A percentile compares a stretch with the other conserved stretches of the same genome.
Evolutionary conservation across 2,888 invertebrate genomes (phyloP).

Genomic region (Amphipoea lucens): DNA sequence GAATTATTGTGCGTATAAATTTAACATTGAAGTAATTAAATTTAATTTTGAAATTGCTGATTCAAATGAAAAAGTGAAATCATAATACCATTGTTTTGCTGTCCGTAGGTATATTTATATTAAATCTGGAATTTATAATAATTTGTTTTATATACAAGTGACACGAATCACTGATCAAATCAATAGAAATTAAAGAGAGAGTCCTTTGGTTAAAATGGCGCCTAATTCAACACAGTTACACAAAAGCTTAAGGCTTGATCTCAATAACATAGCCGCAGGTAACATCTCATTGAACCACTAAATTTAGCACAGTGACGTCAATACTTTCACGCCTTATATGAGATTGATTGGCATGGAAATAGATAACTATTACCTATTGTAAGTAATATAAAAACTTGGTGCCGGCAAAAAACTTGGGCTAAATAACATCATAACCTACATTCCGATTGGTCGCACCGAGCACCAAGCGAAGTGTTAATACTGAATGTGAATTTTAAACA

Average conservation of each 20-base stretch:
- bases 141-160: neutral
- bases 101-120: neutral
- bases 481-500: slow-evolving; percentile 88
- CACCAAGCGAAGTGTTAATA: slow-evolving; percentile 76
- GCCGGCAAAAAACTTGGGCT: slow-evolving; percentile 85
- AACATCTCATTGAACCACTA: slow-evolving; percentile 75
- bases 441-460: slow-evolving; percentile 84
- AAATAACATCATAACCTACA: slow-evolving; percentile 90
- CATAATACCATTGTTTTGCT: neutral
- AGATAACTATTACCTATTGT: slow-evolving; percentile 85
- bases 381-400: slow-evolving; percentile 86
- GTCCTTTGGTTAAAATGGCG: slow-evolving; percentile 24
- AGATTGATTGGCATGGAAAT: slow-evolving; percentile 87
- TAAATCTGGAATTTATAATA: neutral
- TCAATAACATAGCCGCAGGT: slow-evolving; percentile 75
- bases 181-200: slow-evolving; percentile 28
- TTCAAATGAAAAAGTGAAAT: neutral
- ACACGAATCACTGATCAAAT: slow-evolving; percentile 3
- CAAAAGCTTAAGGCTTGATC: slow-evolving; percentile 72
- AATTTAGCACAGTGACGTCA: slow-evolving; percentile 86
- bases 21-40: neutral
- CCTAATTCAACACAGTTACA: slow-evolving; percentile 48
- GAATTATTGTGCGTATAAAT: neutral
- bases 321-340: slow-evolving; percentile 89
- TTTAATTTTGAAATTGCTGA: neutral